Conservation (phyloP, 2,797 vertebrate genomes). For the Percopsis omiscomaycus region DNA sequence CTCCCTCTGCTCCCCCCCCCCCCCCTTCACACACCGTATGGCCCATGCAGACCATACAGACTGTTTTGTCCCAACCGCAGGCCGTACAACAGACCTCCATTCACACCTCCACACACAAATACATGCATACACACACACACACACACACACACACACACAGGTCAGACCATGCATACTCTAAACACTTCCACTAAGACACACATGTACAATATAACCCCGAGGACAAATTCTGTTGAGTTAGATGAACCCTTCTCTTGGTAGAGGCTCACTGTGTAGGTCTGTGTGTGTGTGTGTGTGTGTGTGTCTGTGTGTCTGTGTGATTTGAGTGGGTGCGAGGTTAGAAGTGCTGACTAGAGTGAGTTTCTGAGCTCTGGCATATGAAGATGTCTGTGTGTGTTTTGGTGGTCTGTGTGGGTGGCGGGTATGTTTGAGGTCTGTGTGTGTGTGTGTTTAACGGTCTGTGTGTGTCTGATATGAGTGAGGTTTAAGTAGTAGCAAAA, state of each 20-base stretch:
- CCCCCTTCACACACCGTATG: slow-evolving; percentile 7
- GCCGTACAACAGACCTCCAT: slow-evolving; percentile 17
- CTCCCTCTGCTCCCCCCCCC: neutral
- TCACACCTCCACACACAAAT: neutral
- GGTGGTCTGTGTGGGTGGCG: too few relatives aligned
- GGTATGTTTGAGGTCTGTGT: too few relatives aligned
- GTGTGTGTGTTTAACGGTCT: too few relatives aligned
- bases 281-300: slow-evolving; percentile 22
- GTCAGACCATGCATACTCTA: slow-evolving; percentile 16
- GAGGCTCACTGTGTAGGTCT: slow-evolving; percentile 40
- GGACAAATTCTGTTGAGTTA: slow-evolving; percentile 64
- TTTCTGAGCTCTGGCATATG: slow-evolving; percentile 57
- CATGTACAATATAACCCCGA: slow-evolving; percentile 35
- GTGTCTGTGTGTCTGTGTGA: slow-evolving; percentile 10
- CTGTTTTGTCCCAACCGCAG: slow-evolving; percentile 38
- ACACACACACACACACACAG: slow-evolving; percentile 12
- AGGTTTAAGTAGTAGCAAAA: too few relatives aligned
- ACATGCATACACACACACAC: slow-evolving; percentile 14
- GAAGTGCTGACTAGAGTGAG: slow-evolving; percentile 61
- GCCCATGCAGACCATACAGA: slow-evolving; percentile 19
- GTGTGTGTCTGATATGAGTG: neutral
- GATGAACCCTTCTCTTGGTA: slow-evolving; percentile 64
- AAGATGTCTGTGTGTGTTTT: neutral
- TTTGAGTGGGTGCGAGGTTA: slow-evolving; percentile 15
- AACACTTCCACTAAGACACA: slow-evolving; percentile 5